These are phyloP conservation scores for Acanthochromis polyacanthus DNA, from an alignment of 2,113 vertebrate genomes.

Conservation along the genomic window DNA sequence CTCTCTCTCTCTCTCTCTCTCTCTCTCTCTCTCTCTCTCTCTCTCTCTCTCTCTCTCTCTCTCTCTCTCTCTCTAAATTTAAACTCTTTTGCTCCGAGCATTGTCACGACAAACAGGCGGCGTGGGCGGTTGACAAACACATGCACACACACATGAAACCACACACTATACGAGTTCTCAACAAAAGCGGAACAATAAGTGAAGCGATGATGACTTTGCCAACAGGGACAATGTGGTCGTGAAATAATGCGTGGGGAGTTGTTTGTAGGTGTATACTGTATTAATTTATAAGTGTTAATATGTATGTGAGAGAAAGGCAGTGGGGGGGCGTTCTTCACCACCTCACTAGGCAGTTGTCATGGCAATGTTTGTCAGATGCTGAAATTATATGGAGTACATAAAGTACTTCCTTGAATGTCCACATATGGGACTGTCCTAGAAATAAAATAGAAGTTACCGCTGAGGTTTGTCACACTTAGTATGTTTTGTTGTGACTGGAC, in stretches of 20 bases:
- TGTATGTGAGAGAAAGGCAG: conserved; percentile 17
- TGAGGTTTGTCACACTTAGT: no score
- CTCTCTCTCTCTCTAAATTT: conserved; percentile 49
- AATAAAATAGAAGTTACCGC: no score
- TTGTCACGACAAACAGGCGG: conserved; percentile 52
- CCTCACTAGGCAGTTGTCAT: not conserved
- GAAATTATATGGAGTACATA: no score
- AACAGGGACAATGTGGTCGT: conserved; percentile 13
- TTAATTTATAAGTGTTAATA: conserved; percentile 43
- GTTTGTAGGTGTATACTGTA: conserved; percentile 14
- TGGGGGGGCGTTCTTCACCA: not conserved
- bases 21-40: conserved; percentile 20
- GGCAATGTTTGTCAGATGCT: no score
- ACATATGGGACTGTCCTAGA: no score
- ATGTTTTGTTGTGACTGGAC: no score
- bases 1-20: conserved; percentile 38
- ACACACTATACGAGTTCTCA: conserved; percentile 5
- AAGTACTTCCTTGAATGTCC: no score
- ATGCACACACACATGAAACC: conserved; percentile 3
- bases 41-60: conserved; percentile 22
- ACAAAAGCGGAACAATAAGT: conserved; percentile 45
- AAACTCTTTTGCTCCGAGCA: conserved; percentile 33
- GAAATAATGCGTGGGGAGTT: conserved; percentile 14
- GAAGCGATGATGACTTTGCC: conserved; percentile 50
- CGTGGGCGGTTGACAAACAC: conserved; percentile 42